Evolutionary conservation across 2,888 invertebrate genomes (phyloP).

Genomic region (Scaptomyza parva): DNA sequence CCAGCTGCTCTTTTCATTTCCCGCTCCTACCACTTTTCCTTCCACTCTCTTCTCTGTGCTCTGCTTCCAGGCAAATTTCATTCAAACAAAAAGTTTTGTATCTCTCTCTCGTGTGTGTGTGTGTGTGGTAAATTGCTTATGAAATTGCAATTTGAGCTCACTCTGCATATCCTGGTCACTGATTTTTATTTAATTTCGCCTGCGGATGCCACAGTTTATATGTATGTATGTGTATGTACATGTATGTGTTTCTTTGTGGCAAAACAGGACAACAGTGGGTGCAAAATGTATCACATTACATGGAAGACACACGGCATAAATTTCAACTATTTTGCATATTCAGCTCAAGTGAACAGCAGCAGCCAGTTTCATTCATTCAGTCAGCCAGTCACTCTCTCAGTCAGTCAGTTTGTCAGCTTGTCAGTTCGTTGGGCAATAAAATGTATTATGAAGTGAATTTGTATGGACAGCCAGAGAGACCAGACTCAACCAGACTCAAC

Average conservation of each 20-base stretch:
- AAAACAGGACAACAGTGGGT: conserved; percentile 20
- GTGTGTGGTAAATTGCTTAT: conserved; percentile 80
- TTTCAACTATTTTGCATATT: conserved; percentile 69
- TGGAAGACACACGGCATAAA: conserved; percentile 65
- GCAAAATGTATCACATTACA: conserved; percentile 73
- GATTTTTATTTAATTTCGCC: conserved; percentile 77
- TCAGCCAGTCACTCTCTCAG: conserved; percentile 23
- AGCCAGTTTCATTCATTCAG: conserved; percentile 21
- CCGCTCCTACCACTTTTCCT: background rate
- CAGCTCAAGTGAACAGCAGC: conserved; percentile 49
- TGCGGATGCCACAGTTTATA: conserved; percentile 53
- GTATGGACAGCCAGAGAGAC: conserved; percentile 46
- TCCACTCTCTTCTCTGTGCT: conserved; percentile 13
- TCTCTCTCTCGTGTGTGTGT: conserved; percentile 39
- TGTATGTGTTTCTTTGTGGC: background rate
- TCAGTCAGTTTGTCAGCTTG: conserved; percentile 27
- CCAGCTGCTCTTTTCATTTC: conserved; percentile 51
- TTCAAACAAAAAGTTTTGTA: conserved; percentile 61
- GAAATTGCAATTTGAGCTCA: conserved; percentile 80
- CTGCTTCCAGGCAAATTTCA: conserved; percentile 58
- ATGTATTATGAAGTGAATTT: conserved; percentile 62
- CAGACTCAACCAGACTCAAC: conserved; percentile 48
- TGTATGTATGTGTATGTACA: conserved; percentile 12
- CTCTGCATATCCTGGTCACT: conserved; percentile 66
- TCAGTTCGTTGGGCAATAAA: conserved; percentile 56